A percentile compares a stretch with the other conserved stretches of the same genome.
Conservation (phyloP, 1,140 invertebrate genomes). For the Pogonomyrmex barbatus region DNA sequence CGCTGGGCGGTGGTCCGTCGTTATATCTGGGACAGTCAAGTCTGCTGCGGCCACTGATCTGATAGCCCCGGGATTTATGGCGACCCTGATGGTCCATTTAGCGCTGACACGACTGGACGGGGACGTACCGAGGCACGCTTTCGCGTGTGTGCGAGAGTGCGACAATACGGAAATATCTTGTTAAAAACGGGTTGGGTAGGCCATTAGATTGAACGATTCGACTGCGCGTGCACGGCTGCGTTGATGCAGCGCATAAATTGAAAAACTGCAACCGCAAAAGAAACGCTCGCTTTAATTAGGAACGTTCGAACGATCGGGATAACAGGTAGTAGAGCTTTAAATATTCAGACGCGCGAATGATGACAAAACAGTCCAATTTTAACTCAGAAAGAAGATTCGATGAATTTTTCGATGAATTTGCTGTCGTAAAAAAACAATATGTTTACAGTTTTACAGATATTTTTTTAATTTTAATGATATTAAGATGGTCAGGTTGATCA, state of each 20-base stretch:
- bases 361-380: background rate
- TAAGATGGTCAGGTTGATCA: background rate
- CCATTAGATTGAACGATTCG: conserved; percentile 70
- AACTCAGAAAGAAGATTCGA: background rate
- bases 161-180: conserved; percentile 80
- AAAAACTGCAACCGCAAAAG: conserved; percentile 59
- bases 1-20: conserved; percentile 81
- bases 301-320: background rate
- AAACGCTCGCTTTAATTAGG: conserved; percentile 22
- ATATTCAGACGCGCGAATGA: background rate
- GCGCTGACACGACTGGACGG: conserved; percentile 77
- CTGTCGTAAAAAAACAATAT: background rate
- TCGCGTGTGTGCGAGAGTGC: conserved; percentile 63
- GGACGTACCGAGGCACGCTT: conserved; percentile 63
- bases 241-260: conserved; percentile 68
- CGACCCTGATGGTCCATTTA: conserved; percentile 82
- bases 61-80: conserved; percentile 81
- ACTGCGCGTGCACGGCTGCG: conserved; percentile 63
- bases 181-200: conserved; percentile 74
- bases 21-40: conserved; percentile 80
- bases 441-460: background rate
- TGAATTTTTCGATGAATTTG: background rate
- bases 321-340: background rate
- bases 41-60: conserved; percentile 76
- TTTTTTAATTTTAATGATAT: background rate